These are phyloP conservation scores for Hylaeus volcanicus DNA, from an alignment of 1,140 invertebrate genomes.

Conservation along the genomic window DNA sequence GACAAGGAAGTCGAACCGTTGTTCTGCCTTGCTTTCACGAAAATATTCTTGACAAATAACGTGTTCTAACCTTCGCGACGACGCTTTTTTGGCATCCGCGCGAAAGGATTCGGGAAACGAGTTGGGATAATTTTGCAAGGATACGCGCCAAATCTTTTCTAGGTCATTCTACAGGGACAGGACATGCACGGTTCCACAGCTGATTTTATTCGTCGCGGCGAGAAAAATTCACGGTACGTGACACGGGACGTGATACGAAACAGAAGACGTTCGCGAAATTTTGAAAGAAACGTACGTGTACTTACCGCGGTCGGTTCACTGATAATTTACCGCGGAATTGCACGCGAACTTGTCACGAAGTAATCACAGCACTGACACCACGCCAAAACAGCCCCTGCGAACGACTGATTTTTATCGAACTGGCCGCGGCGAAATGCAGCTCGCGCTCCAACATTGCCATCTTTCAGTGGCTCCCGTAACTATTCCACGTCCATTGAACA, in stretches of 20 bases:
- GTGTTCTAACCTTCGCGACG: constrained; percentile 31
- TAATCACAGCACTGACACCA: constrained; percentile 47
- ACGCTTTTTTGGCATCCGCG: too few species aligned
- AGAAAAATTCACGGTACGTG: constrained; percentile 5
- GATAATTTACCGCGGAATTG: constrained; percentile 29
- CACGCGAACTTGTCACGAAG: constrained; percentile 25
- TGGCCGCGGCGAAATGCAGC: constrained; percentile 64
- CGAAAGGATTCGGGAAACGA: neutral
- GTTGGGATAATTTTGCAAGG: constrained; percentile 10
- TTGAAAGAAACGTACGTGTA: neutral
- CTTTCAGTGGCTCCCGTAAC: constrained; percentile 18
- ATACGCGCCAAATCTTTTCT: constrained; percentile 58
- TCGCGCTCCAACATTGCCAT: constrained; percentile 47
- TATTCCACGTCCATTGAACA: constrained; percentile 5
- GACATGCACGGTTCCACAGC: constrained; percentile 39
- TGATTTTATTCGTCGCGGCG: constrained; percentile 18
- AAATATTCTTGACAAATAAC: neutral
- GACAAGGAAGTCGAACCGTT: constrained; percentile 11
- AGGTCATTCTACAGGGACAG: constrained; percentile 40
- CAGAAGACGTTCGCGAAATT: neutral
- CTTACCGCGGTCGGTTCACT: constrained; percentile 38
- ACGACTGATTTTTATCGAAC: constrained; percentile 73
- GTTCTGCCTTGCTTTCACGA: neutral
- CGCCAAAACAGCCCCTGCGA: constrained; percentile 56
- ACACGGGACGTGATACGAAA: neutral